These are phyloP conservation scores for Sphaerophoria rueppellii DNA, from an alignment of 2,888 invertebrate species.

Conservation along the genomic window DNA sequence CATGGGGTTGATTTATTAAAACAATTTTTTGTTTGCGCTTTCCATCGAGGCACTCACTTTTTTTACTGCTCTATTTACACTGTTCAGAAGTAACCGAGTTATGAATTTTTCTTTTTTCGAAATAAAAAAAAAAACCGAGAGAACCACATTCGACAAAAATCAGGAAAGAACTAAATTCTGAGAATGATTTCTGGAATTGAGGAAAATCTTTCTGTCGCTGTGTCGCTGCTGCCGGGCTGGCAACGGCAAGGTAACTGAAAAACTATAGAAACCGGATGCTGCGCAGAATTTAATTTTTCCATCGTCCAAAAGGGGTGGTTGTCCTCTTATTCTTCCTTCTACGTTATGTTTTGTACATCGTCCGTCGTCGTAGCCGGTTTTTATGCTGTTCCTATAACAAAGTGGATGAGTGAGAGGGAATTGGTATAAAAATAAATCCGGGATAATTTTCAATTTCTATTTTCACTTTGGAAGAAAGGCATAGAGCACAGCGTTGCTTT, in stretches of 20 bases:
- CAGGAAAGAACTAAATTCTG: slow-evolving; percentile 62
- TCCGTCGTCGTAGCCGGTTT: slow-evolving; percentile 1
- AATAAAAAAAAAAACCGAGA: slow-evolving; percentile 11
- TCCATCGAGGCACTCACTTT: not conserved
- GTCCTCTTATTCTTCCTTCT: slow-evolving; percentile 24
- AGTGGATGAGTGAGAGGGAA: slow-evolving; percentile 42
- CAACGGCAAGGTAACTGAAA: not conserved
- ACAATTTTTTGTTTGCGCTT: slow-evolving; percentile 1
- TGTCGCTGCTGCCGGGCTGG: slow-evolving; percentile 22
- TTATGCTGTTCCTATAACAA: not conserved
- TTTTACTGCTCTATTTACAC: too few relatives aligned
- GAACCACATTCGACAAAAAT: slow-evolving; percentile 62
- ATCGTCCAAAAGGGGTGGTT: slow-evolving; percentile 57
- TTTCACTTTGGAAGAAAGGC: slow-evolving; percentile 8
- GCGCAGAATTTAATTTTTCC: slow-evolving; percentile 50
- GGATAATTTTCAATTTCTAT: slow-evolving; percentile 52
- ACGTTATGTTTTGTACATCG: slow-evolving; percentile 2
- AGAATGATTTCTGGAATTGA: slow-evolving; percentile 16
- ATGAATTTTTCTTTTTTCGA: slow-evolving; percentile 52
- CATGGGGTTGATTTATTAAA: not conserved
- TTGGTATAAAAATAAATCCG: slow-evolving; percentile 54
- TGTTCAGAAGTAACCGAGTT: too few relatives aligned
- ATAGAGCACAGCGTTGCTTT: not conserved
- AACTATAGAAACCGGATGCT: slow-evolving; percentile 66
- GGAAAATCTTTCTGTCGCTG: slow-evolving; percentile 30